Conservation (phyloP, 1,140 invertebrate genomes). For the Rhagoletis zephyria region DNA sequence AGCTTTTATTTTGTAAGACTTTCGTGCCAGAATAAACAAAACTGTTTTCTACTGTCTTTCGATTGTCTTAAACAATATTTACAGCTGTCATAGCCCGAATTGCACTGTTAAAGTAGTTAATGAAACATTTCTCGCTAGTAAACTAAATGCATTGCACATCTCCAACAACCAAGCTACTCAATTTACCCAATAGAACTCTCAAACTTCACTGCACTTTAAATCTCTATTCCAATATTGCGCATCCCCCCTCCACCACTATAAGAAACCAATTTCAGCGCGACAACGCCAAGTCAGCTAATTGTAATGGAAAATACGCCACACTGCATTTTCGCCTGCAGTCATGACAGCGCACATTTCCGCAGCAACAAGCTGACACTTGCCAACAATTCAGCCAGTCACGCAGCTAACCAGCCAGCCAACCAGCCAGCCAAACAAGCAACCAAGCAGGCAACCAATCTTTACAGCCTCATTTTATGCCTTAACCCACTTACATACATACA, state of each 20-base stretch:
- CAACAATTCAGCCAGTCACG: neutral
- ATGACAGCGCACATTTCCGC: conserved; percentile 27
- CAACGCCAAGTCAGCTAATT: conserved; percentile 47
- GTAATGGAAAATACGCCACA: conserved; percentile 21
- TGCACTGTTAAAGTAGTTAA: no score
- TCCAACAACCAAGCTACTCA: no score
- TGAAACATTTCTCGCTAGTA: no score
- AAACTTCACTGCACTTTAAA: no score
- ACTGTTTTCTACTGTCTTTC: no score
- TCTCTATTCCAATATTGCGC: no score
- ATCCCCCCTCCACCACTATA: neutral
- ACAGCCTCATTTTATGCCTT: conserved; percentile 10
- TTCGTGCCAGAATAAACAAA: no score
- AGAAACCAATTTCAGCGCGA: conserved; percentile 14
- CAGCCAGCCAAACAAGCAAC: neutral
- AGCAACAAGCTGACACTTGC: conserved; percentile 39
- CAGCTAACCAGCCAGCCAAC: neutral
- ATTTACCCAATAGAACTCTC: no score
- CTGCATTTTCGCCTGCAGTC: neutral
- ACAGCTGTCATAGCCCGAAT: no score
- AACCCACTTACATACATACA: neutral
- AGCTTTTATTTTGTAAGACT: no score
- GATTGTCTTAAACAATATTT: no score
- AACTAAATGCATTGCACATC: no score
- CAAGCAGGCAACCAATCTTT: neutral